Base-by-base conservation (phyloP, 2,797 vertebrate genomes). In the Pyrocephalus nanus region DNA sequence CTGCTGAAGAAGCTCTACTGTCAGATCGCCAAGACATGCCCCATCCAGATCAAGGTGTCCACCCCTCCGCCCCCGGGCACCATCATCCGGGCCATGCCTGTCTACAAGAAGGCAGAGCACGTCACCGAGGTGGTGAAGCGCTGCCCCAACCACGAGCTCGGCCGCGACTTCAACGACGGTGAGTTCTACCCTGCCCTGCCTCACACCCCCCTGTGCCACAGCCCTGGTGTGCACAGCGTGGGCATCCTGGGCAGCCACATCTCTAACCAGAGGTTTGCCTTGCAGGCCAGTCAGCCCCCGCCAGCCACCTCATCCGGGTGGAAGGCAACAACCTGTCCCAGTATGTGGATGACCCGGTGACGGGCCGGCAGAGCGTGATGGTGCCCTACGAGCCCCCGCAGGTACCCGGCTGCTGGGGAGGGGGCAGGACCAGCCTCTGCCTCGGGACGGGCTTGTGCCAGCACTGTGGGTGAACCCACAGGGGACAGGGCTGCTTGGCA, bases 1-100 rank as follows among this genome's bases (percentile, higher is more conserved):
- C 95, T 99, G 97, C 97, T 99, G 97, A 99, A 99, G 98, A 99
- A 99, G 90, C 98, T 99, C 58, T 99, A 99, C 98, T 99, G 99
- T 96, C 99, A 99, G 96, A 99, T 99, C 4, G 99, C 99, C 71
- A 99, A 99, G 96, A 99, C 99, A 4, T 99, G 99, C 26, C 99
- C 99, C 45, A 99, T 99, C 97, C 99, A 99, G 97, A 98, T 99
- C 98, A 99, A 99, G 96, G 98, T 99, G 90, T 98, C 98, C 45
- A 97, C 98, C 1, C 97, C 98, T 0, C 99, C 99, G 0, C 99
- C 99, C 0, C 99, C 99, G 0, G 99, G 99, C 95, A 99, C 99
- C 47, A 98, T 98, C 91, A 97, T 99, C 97, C 98, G 99, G 50
- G 99, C 99, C 94, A 99, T 99, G 99, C 99, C 99, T 0, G 97